A percentile compares a stretch with the other conserved stretches of the same genome.
Conservation (phyloP, 1,140 invertebrate species). For the Acromyrmex echinatior region DNA sequence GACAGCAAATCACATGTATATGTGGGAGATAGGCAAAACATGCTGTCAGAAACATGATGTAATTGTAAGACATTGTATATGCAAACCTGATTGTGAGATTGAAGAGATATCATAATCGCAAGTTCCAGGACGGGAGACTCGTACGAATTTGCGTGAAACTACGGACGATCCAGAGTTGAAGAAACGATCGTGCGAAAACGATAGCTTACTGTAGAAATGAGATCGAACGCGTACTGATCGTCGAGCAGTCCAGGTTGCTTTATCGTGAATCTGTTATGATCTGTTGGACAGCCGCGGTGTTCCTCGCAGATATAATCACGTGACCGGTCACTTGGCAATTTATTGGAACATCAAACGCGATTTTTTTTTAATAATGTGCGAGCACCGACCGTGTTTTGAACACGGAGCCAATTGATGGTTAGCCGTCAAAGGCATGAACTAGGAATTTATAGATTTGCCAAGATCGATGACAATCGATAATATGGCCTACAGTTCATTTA, state of each 20-base stretch:
- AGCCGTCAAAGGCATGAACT: constrained; percentile 30
- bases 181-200: not conserved
- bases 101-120: constrained; percentile 83
- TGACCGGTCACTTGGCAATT: constrained; percentile 49
- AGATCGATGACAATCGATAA: constrained; percentile 6
- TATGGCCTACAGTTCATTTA: too few relatives aligned
- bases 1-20: not conserved
- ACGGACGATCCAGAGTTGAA: not conserved
- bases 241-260: not conserved
- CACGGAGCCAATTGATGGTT: constrained; percentile 51
- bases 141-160: not conserved
- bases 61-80: constrained; percentile 7
- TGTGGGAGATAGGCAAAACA: not conserved
- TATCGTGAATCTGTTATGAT: not conserved
- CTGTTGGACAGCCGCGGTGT: not conserved
- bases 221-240: not conserved
- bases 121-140: not conserved
- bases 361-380: constrained; percentile 16
- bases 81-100: constrained; percentile 85
- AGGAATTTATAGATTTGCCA: not conserved
- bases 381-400: constrained; percentile 24
- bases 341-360: constrained; percentile 1
- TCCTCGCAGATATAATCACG: not conserved
- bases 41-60: constrained; percentile 21
- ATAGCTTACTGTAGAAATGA: not conserved